Evolutionary conservation across 2,797 vertebrate species (phyloP), one percentile per base, ranked within the genome.

Genomic region (Pampus argenteus): DNA sequence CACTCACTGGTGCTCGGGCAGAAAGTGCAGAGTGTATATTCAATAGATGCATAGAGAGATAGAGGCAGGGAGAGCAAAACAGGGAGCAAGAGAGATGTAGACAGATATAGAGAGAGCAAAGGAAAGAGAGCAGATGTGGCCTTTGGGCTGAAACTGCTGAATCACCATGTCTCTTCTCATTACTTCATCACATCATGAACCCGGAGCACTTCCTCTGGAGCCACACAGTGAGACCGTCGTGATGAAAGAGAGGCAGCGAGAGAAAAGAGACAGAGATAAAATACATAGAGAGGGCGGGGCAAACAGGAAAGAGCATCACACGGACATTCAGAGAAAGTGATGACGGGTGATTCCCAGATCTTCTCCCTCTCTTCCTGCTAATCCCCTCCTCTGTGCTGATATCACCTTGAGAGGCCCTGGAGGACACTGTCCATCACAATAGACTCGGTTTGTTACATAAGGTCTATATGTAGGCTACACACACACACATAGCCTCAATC

Each of bases 101-200:
- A 80, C 66, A 34, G 74, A 88, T 58, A 73, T 5, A 64, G 15
- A 14, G 60, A 74, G 81, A 83, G 71, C 48, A 76, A 71, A 82
- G 70, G 79, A 80, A 77, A 66, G 76, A 84, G 87, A 87, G 83
- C 91, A 93, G 90, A 94, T 91, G 88, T 90, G 89, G 79, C 90
- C 92, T 89, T 84, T 81, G 85, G 90, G 87, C 86, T 82, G 71
- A 86, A 84, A 89, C 79, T 88, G 90, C 88, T 95, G 94, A 94
- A 91, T 94, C 93, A 94, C 80, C 87, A 84, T 6, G 89, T 94
- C 93, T 83, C 82, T 84, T 91, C 89, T 88, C 82, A 92, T 93
- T 86, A 89, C 82, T 84, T 91, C 86, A 91, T 88, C 86, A 79
- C 81, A 71, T 86, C 56, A 59, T 77, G 65, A 85, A 80, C 89